Conservation (phyloP, 2,888 invertebrate species). For the Phrixothrix hirtus region DNA sequence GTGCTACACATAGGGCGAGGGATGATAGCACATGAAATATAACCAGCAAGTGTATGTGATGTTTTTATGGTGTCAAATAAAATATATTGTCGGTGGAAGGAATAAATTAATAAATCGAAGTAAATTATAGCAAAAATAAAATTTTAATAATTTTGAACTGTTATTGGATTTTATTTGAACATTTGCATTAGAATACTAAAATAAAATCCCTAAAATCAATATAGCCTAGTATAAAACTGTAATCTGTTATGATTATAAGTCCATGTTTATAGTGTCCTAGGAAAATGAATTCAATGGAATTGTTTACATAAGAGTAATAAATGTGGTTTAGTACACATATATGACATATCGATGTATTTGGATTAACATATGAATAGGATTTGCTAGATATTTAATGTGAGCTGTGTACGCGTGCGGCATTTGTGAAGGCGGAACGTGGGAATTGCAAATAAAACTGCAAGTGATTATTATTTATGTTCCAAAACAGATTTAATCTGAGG, state of each 20-base stretch:
- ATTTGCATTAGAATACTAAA: no score
- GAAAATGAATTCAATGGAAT: conserved; percentile 21
- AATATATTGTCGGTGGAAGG: conserved; percentile 50
- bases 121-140: conserved; percentile 14
- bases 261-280: conserved; percentile 13
- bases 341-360: conserved; percentile 51
- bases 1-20: conserved; percentile 37
- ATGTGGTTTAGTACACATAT: conserved; percentile 52
- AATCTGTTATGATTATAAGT: conserved; percentile 12
- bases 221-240: conserved; percentile 3
- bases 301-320: conserved; percentile 55
- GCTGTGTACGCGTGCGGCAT: conserved; percentile 49
- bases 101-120: conserved; percentile 44
- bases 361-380: conserved; percentile 57
- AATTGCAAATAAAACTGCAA: conserved; percentile 53
- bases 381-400: conserved; percentile 56
- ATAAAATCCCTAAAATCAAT: no score
- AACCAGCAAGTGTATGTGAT: conserved; percentile 54
- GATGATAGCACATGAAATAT: conserved; percentile 53
- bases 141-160: no score
- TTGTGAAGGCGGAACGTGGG: conserved; percentile 52
- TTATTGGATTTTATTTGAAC: no score
- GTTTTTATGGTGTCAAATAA: conserved; percentile 54
- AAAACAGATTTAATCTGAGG: conserved; percentile 43
- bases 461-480: conserved; percentile 54